Evolutionary conservation across 2,113 vertebrate genomes (phyloP).

Genomic region (Myxocyprinus asiaticus): DNA sequence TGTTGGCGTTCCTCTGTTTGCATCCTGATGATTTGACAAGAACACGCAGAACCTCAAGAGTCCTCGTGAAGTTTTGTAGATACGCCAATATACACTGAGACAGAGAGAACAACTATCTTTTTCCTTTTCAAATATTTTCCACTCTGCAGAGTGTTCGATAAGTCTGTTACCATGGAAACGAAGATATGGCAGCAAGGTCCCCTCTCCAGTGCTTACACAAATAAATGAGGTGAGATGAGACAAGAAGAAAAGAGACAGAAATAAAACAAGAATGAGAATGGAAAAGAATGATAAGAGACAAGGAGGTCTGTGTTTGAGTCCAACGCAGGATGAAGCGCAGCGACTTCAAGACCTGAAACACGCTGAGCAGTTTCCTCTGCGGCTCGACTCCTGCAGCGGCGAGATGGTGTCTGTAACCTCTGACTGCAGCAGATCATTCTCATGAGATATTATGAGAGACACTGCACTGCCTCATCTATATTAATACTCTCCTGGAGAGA

Average conservation of each 20-base stretch:
- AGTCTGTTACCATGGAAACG: conserved; percentile 33
- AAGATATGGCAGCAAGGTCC: not conserved
- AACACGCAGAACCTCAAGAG: not conserved
- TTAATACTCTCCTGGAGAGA: conserved; percentile 89
- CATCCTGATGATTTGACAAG: not conserved
- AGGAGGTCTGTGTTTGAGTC: not conserved
- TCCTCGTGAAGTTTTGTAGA: too few relatives aligned
- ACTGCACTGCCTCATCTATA: conserved; percentile 90
- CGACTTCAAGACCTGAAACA: conserved; percentile 76
- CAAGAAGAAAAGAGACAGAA: not conserved
- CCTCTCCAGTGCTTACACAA: not conserved
- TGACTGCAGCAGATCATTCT: conserved; percentile 83
- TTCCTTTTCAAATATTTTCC: conserved; percentile 12
- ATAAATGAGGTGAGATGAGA: not conserved
- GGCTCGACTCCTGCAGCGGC: conserved; percentile 79
- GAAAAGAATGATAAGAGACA: not conserved
- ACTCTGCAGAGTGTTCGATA: conserved; percentile 12
- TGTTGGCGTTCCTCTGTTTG: not conserved
- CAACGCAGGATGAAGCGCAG: too few relatives aligned
- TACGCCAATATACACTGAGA: too few relatives aligned
- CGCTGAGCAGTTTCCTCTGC: conserved; percentile 79
- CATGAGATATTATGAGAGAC: conserved; percentile 92
- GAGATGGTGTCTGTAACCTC: conserved; percentile 82
- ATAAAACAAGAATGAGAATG: not conserved
- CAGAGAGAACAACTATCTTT: not conserved